phyloP scores from a whole-genome alignment of 2,797 vertebrate species.

The Cossypha niveicapilla region DNA sequence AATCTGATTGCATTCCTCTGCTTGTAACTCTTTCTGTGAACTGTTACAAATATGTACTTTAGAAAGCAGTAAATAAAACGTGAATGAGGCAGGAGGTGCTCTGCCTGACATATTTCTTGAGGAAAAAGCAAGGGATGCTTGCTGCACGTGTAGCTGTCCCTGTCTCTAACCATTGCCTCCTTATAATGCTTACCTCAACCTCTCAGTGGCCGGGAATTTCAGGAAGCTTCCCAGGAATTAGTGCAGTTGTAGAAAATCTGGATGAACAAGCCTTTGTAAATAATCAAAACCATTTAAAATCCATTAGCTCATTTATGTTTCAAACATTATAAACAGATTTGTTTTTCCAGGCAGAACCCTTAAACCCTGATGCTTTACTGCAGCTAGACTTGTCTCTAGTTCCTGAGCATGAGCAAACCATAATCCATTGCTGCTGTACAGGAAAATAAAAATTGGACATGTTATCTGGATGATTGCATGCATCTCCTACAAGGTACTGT shows the following conservation, averaged over 20 bases:
- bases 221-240: not conserved
- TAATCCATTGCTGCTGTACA: not conserved
- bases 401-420: not conserved
- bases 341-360: not conserved
- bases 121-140: not conserved
- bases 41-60: not conserved
- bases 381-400: not conserved
- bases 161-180: not conserved
- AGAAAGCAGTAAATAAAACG: slow-evolving; percentile 31
- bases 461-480: not conserved
- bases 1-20: not conserved
- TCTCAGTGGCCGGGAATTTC: not conserved
- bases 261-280: not conserved
- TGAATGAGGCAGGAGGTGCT: not conserved
- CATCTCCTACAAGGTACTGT: not conserved
- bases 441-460: not conserved
- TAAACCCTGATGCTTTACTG: not conserved
- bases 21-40: not conserved
- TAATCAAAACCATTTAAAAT: not conserved
- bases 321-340: not conserved
- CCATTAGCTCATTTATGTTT: not conserved
- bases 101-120: not conserved
- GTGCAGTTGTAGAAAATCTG: not conserved
- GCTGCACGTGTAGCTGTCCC: not conserved
- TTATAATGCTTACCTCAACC: not conserved